Conservation (phyloP, 2,113 vertebrate species). For the Nycticryphes semicollaris region DNA sequence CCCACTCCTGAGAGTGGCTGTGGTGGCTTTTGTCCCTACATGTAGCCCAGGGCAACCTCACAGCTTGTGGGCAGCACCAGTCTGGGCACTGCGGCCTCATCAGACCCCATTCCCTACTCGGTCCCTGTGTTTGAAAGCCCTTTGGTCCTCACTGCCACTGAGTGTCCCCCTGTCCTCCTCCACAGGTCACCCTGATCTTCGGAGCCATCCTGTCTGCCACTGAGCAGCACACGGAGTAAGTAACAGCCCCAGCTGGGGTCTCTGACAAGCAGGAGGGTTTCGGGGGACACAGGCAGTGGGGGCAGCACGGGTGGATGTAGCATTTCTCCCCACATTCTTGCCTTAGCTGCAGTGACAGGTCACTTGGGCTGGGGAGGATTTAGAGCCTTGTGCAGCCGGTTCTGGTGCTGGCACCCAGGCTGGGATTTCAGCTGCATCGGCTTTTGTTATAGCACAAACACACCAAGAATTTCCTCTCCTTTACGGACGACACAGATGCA, state of each 20-base stretch:
- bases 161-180: neutral
- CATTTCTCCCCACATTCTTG: fast-evolving
- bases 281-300: fast-evolving
- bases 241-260: fast-evolving
- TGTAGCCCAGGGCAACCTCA: neutral
- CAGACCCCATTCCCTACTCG: neutral
- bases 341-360: neutral
- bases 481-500: fast-evolving
- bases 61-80: neutral
- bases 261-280: neutral
- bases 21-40: neutral
- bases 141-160: neutral
- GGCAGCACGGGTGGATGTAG: fast-evolving
- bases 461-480: neutral
- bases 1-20: neutral
- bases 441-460: neutral
- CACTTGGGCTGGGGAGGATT: neutral
- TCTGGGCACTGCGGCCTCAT: fast-evolving
- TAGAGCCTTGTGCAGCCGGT: neutral
- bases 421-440: neutral
- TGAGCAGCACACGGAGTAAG: neutral
- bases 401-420: neutral
- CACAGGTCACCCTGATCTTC: neutral
- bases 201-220: neutral
- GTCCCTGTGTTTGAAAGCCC: neutral